Conservation (phyloP, 2,888 invertebrate genomes). For the Apomyelois bistriatella region DNA sequence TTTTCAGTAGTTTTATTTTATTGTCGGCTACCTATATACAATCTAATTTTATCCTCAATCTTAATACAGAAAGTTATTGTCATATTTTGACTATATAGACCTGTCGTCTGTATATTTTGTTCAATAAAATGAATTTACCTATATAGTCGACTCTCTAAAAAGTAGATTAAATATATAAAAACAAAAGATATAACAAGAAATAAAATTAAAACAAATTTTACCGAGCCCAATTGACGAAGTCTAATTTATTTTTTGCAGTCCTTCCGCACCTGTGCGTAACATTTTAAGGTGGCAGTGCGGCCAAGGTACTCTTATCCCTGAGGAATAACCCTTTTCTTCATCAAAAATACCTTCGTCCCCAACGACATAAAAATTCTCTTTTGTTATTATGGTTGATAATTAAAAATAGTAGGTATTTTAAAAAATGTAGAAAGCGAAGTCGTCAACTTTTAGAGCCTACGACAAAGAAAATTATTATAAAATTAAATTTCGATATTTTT, state of each 20-base stretch:
- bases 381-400: conserved; percentile 3
- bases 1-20: too few relatives aligned
- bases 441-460: background rate
- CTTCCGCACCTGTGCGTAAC: conserved; percentile 32
- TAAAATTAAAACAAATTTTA: background rate
- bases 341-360: conserved; percentile 29
- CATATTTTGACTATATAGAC: too few relatives aligned
- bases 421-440: too few relatives aligned
- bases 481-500: background rate
- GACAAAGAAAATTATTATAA: background rate
- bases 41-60: too few relatives aligned
- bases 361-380: conserved; percentile 30
- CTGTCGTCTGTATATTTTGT: too few relatives aligned
- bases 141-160: too few relatives aligned
- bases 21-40: too few relatives aligned
- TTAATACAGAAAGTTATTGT: too few relatives aligned
- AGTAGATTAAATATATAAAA: too few relatives aligned
- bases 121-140: too few relatives aligned
- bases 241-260: conserved; percentile 25
- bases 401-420: too few relatives aligned
- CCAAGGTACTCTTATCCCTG: conserved; percentile 28
- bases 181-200: background rate
- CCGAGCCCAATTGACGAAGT: conserved; percentile 12
- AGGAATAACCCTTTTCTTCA: conserved; percentile 44
- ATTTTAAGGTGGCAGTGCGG: conserved; percentile 31